Conservation (phyloP, 2,888 invertebrate species). For the Pycnomerus fuliginosus region DNA sequence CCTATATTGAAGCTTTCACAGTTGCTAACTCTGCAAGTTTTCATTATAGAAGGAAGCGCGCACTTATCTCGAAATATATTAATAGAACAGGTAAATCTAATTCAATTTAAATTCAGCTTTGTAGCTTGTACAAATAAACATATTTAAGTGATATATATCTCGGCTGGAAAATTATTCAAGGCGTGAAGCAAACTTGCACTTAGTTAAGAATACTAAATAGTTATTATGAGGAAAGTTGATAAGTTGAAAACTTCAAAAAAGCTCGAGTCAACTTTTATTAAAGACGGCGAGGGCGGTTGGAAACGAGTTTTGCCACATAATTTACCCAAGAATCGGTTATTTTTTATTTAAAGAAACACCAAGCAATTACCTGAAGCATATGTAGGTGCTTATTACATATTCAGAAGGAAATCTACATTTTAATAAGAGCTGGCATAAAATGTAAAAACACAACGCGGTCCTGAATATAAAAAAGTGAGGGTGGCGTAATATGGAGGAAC, state of each 20-base stretch:
- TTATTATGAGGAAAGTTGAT: slow-evolving; percentile 21
- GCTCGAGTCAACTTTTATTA: background rate
- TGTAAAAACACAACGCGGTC: slow-evolving; percentile 22
- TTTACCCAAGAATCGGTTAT: background rate
- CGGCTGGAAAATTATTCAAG: slow-evolving; percentile 26
- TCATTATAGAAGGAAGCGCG: too few species aligned
- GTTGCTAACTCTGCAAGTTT: too few species aligned
- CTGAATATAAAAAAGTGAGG: slow-evolving; percentile 23
- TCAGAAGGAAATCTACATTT: slow-evolving; percentile 31
- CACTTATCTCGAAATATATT: too few species aligned
- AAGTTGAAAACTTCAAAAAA: slow-evolving; percentile 3
- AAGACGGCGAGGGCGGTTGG: background rate
- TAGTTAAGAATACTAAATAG: slow-evolving; percentile 26
- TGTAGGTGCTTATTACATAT: slow-evolving; percentile 23
- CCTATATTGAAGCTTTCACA: too few species aligned
- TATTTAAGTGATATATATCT: too few species aligned
- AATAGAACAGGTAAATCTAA: too few species aligned
- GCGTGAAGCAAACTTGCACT: slow-evolving; percentile 22
- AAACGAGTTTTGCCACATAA: background rate
- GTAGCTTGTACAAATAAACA: too few species aligned
- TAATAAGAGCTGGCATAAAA: slow-evolving; percentile 29
- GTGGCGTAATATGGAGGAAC: too few species aligned
- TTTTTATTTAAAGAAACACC: slow-evolving; percentile 1
- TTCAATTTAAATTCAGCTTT: too few species aligned
- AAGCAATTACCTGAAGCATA: slow-evolving; percentile 15